These are phyloP conservation scores for Maniola jurtina DNA, from an alignment of 1,140 invertebrate species.

Conservation along the genomic window DNA sequence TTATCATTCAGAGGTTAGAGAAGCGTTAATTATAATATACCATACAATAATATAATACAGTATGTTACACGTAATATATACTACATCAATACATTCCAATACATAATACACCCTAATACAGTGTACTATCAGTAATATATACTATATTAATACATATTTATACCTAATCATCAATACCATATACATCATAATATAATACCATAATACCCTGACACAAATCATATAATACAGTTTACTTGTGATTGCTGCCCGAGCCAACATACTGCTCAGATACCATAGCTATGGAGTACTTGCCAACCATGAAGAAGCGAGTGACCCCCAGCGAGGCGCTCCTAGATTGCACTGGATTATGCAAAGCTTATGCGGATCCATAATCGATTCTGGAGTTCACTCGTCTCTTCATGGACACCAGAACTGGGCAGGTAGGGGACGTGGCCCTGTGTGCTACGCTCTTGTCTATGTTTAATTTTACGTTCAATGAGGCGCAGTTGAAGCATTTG, in stretches of 20 bases:
- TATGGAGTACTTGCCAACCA: background rate
- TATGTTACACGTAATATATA: no score
- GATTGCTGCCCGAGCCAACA: constrained; percentile 3
- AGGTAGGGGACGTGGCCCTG: constrained; percentile 17
- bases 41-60: no score
- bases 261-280: constrained; percentile 9
- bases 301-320: background rate
- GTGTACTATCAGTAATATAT: no score
- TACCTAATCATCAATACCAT: no score
- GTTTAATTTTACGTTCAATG: constrained; percentile 11
- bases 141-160: no score
- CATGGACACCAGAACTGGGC: constrained; percentile 3
- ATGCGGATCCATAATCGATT: constrained; percentile 24
- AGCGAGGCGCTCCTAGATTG: background rate
- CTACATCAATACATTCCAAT: no score
- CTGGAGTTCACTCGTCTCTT: background rate
- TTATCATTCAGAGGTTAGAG: no score
- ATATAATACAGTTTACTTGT: no score
- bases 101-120: no score
- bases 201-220: no score
- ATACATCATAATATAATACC: no score
- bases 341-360: constrained; percentile 3
- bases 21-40: no score
- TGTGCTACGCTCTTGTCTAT: constrained; percentile 11
- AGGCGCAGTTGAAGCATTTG: constrained; percentile 20